A percentile compares a stretch with the other conserved stretches of the same genome.
Evolutionary conservation across 2,113 vertebrate species (phyloP).

Genomic region (Cyrtonyx montezumae): DNA sequence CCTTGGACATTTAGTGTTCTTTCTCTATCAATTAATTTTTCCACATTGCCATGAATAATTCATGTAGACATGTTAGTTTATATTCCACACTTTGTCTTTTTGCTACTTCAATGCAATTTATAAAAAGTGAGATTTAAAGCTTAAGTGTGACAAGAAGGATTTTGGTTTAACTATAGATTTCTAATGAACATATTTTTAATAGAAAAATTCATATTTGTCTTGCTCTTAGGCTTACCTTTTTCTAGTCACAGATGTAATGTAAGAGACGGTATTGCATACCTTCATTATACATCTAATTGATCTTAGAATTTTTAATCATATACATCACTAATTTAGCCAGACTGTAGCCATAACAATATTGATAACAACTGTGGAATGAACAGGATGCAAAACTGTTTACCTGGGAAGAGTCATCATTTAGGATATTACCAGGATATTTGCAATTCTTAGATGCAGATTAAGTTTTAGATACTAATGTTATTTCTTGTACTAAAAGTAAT

Average conservation of each 20-base stretch:
- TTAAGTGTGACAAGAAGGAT: background rate
- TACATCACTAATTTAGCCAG: conserved; percentile 18
- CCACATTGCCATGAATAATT: conserved; percentile 31
- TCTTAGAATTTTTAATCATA: background rate
- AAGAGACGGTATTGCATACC: background rate
- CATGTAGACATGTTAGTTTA: background rate
- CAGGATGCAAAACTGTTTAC: background rate
- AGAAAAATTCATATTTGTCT: background rate
- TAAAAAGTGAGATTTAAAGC: conserved; percentile 10
- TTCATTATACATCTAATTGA: background rate
- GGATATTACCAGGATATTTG: background rate
- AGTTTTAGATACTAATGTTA: background rate
- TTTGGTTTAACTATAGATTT: background rate
- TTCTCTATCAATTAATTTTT: conserved; percentile 20
- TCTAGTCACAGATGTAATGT: background rate
- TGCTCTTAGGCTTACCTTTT: background rate
- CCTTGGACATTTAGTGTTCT: background rate
- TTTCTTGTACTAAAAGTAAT: background rate
- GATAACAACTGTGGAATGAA: conserved; percentile 27
- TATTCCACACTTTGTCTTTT: conserved; percentile 7
- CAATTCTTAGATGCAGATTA: background rate
- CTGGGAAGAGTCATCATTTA: background rate
- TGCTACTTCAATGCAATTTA: conserved; percentile 7
- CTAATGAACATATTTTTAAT: background rate
- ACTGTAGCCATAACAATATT: conserved; percentile 54